These are phyloP conservation scores for Lordiphosa mommai DNA, from an alignment of 1,140 invertebrate species.

Conservation along the genomic window DNA sequence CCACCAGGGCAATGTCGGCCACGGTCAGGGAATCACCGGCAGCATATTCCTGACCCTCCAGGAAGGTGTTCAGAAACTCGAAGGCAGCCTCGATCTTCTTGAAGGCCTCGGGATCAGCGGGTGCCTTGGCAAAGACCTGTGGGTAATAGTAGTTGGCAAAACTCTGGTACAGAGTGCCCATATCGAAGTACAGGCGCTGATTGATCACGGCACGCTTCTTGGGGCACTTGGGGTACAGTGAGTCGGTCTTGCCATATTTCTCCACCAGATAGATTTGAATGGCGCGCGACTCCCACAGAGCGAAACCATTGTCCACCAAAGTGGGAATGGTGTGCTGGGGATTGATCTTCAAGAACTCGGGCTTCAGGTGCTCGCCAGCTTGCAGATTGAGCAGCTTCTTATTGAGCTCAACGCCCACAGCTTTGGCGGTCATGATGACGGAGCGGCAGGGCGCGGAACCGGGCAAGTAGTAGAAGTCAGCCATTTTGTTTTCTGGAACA, in stretches of 20 bases:
- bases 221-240: conserved; percentile 85
- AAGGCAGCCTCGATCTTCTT: conserved; percentile 84
- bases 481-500: conserved; percentile 30
- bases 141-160: conserved; percentile 86
- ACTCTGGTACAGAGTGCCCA: conserved; percentile 84
- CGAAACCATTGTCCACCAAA: conserved; percentile 85
- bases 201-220: conserved; percentile 86
- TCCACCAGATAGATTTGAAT: conserved; percentile 86
- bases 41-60: conserved; percentile 84
- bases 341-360: conserved; percentile 86
- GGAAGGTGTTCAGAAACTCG: conserved; percentile 84
- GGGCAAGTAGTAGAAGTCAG: conserved; percentile 84
- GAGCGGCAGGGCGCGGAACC: conserved; percentile 86
- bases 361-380: conserved; percentile 84
- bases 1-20: conserved; percentile 85
- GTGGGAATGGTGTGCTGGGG: conserved; percentile 84
- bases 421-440: conserved; percentile 85
- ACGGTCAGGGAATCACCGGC: conserved; percentile 86
- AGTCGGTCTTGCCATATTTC: conserved; percentile 85
- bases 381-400: conserved; percentile 84
- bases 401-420: conserved; percentile 87
- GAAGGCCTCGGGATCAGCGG: conserved; percentile 84
- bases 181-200: conserved; percentile 87
- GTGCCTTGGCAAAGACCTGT: conserved; percentile 83
- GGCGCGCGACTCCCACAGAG: conserved; percentile 86